Conservation (phyloP, 2,797 vertebrate genomes). For the Glyptemys insculpta region DNA sequence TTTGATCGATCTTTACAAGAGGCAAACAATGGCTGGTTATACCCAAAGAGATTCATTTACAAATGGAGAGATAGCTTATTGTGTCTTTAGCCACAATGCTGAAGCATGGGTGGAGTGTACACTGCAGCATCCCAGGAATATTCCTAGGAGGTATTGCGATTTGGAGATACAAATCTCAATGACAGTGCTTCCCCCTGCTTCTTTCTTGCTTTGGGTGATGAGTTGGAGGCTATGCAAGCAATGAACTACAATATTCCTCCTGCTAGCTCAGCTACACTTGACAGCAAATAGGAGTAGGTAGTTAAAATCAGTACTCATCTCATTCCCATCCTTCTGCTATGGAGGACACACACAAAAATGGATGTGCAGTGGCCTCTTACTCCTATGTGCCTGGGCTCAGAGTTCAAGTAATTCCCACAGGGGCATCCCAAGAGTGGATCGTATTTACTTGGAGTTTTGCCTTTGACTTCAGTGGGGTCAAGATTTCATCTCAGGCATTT, state of each 20-base stretch:
- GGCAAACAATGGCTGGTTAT: background rate
- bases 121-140: background rate
- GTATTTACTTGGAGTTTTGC: rapidly evolving
- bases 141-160: rapidly evolving
- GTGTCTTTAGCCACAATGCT: background rate
- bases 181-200: background rate
- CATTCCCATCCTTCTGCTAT: background rate
- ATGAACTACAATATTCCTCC: background rate
- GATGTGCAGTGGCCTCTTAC: rapidly evolving
- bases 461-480: rapidly evolving
- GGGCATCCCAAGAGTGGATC: background rate
- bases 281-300: background rate
- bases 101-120: background rate
- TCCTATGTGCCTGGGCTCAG: rapidly evolving
- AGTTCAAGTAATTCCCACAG: background rate
- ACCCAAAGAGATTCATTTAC: background rate
- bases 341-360: background rate
- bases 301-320: background rate
- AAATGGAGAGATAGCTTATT: background rate
- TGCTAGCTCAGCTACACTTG: background rate
- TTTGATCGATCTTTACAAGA: background rate
- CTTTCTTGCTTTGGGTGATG: background rate
- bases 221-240: background rate
- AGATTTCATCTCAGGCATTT: background rate
- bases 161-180: background rate